These are phyloP conservation scores for Ernsta delagoae DNA, from an alignment of 2,888 invertebrate genomes.

Conservation along the genomic window DNA sequence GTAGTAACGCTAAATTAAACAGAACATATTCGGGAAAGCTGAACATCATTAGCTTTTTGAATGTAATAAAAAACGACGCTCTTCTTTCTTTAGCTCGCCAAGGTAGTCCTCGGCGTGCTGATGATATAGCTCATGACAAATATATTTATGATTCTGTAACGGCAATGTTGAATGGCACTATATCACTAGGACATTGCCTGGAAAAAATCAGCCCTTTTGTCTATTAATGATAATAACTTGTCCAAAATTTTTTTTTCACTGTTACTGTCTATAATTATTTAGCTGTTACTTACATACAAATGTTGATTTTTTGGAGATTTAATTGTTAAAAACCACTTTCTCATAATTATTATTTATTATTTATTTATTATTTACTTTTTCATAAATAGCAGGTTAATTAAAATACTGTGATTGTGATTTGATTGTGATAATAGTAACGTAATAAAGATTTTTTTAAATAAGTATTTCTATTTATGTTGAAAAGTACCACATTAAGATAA, in stretches of 20 bases:
- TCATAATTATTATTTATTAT: constrained; percentile 4
- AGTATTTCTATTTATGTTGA: constrained; percentile 4
- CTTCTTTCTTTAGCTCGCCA: constrained; percentile 4
- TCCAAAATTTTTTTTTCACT: constrained; percentile 4
- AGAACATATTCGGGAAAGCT: constrained; percentile 37
- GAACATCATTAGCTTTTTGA: constrained; percentile 36
- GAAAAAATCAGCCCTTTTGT: constrained; percentile 4
- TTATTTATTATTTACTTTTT: constrained; percentile 4
- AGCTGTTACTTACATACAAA: constrained; percentile 4
- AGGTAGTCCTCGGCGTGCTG: constrained; percentile 4
- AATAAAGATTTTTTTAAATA: constrained; percentile 4
- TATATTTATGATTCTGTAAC: constrained; percentile 4
- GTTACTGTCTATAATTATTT: constrained; percentile 4
- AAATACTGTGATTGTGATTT: constrained; percentile 4
- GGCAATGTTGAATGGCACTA: constrained; percentile 4
- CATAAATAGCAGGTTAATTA: constrained; percentile 4
- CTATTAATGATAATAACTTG: constrained; percentile 4
- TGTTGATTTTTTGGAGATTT: constrained; percentile 4
- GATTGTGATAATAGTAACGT: constrained; percentile 4
- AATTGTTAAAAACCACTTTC: constrained; percentile 4
- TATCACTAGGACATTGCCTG: constrained; percentile 4
- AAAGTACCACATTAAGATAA: constrained; percentile 4
- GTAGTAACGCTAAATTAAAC: constrained; percentile 35
- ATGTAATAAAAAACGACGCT: constrained; percentile 37
- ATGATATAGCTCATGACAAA: constrained; percentile 4